Conservation (phyloP, 2,113 vertebrate species). For the Odobenus rosmarus region DNA sequence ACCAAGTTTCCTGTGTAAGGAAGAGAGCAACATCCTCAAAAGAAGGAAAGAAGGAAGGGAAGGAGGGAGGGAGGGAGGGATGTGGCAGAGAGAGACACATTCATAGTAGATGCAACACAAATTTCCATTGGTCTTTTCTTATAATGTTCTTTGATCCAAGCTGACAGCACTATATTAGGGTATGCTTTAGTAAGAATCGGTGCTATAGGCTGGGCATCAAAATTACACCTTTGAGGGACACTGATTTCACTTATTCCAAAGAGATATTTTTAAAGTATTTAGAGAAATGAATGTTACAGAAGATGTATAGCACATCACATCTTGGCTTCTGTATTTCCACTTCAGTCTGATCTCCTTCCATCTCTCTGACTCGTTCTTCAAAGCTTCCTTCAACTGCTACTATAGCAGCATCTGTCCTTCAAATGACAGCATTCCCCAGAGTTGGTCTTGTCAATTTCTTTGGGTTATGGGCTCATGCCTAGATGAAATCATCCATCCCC, state of each 20-base stretch:
- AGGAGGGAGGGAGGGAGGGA: rapidly evolving
- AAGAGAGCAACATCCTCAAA: not conserved
- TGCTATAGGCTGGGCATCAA: not conserved
- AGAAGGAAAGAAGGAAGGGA: not conserved
- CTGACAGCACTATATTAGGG: not conserved
- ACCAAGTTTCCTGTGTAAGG: not conserved
- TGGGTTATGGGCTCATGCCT: not conserved
- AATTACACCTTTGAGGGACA: not conserved
- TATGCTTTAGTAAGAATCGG: not conserved
- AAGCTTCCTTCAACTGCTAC: not conserved
- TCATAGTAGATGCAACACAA: not conserved
- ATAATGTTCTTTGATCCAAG: not conserved
- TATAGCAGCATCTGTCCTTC: not conserved
- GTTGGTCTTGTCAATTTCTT: not conserved
- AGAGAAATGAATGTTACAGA: not conserved
- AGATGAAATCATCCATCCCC: not conserved
- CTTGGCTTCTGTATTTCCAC: not conserved
- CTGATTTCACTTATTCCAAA: not conserved
- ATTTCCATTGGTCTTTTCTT: not conserved
- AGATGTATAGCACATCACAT: not conserved
- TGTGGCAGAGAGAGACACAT: not conserved
- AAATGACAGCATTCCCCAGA: not conserved
- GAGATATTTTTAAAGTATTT: not conserved
- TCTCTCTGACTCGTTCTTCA: not conserved
- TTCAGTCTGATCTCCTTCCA: not conserved